Conservation (phyloP, 2,888 invertebrate genomes). For the Rhingia campestris region DNA sequence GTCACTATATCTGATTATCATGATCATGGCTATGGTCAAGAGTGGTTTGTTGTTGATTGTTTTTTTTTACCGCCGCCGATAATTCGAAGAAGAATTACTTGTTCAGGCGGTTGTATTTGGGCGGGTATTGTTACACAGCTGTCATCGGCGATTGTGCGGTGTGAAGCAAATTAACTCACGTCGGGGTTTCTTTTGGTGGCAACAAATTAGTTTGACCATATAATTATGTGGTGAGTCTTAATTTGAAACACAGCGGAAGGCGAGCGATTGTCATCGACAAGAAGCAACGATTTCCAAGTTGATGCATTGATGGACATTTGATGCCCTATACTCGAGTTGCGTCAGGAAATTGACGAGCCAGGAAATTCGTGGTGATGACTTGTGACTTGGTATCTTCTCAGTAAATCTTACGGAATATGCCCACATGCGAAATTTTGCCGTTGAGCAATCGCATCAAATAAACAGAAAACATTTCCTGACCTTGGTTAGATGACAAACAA, state of each 20-base stretch:
- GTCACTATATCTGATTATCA: slow-evolving; percentile 31
- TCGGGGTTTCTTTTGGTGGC: slow-evolving; percentile 32
- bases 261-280: neutral
- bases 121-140: slow-evolving; percentile 27
- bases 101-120: slow-evolving; percentile 8
- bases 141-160: slow-evolving; percentile 12
- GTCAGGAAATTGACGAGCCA: neutral
- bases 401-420: neutral
- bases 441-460: too few relatives aligned
- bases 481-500: neutral
- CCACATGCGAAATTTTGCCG: neutral
- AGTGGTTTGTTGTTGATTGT: slow-evolving; percentile 1
- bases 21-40: slow-evolving; percentile 60
- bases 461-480: slow-evolving; percentile 6
- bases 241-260: slow-evolving; percentile 13
- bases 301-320: neutral
- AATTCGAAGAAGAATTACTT: slow-evolving; percentile 17
- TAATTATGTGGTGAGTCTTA: slow-evolving; percentile 18
- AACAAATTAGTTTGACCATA: slow-evolving; percentile 24
- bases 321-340: neutral
- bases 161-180: slow-evolving; percentile 37
- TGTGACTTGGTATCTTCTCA: neutral
- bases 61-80: slow-evolving; percentile 12
- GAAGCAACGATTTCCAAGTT: neutral
- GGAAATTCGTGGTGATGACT: neutral